Evolutionary conservation across 2,113 vertebrate species (phyloP), one percentile per base, ranked within the genome.

Genomic region (Aptenodytes patagonicus): DNA sequence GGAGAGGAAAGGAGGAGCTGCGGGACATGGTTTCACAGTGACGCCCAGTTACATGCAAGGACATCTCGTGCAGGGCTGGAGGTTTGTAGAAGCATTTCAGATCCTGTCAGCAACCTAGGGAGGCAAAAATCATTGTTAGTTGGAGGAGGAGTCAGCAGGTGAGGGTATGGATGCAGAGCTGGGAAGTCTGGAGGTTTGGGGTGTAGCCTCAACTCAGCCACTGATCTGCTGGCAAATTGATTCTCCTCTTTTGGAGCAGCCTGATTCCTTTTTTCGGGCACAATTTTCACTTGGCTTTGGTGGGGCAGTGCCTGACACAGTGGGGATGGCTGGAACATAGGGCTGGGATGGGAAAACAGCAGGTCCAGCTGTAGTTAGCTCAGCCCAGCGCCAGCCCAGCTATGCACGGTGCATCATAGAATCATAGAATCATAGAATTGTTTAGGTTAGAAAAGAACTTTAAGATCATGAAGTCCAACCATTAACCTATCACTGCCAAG

Each of bases 321-420:
- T 24, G 25, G 57, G 47, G 13, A 31, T 14, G 46, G 40, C 65
- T 20, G 51, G 40, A 61, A 64, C 32, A 11, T 1, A 3, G 16
- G 66, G 6, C 26, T 72, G 49, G 32, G 29, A 9, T 42, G 36
- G 46, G 38, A 87, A 92, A 82, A 38, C 15, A 54, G 51, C 31
- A 31, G 51, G 11, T 68, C 29, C 42, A 68, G 18, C 25, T 1
- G 1, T 17, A 13, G 25, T 46, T 25, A 38, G 13, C 6, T 38
- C 22, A 60, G 28, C 47, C 60, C 17, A 32, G 36, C 0, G 0
- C 11, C 3, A 1, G 28, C n/a, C 21, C 7, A 11, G 76, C 13
- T 20, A 7, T 29, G 21, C 9, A 4, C 5, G 1, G 61, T 57
- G 26, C 38, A 60, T 72, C 83, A 40, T 7, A 55, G 28, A 49